Percentiles rank a stretch among this genome's conserved stretches.
These are phyloP conservation scores for Chlamydotis undulata DNA, from an alignment of 2,113 vertebrate genomes.

Conservation along the genomic window DNA sequence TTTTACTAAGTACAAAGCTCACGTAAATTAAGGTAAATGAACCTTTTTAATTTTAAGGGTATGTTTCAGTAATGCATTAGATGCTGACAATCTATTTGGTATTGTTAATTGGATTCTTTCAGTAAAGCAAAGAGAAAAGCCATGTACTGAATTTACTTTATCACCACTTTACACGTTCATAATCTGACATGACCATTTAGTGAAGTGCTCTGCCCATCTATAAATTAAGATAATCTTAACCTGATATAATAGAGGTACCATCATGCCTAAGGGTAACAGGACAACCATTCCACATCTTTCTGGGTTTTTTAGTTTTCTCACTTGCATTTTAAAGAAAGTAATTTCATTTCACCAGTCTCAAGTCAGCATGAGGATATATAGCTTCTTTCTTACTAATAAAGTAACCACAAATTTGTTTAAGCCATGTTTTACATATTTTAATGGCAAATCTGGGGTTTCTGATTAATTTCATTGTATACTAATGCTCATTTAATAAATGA, in stretches of 20 bases:
- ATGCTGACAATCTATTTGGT: background rate
- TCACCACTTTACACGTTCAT: background rate
- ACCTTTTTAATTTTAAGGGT: background rate
- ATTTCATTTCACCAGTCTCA: background rate
- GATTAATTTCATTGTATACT: background rate
- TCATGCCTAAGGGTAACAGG: background rate
- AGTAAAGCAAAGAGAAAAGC: background rate
- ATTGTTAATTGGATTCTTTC: background rate
- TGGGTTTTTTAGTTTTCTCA: background rate
- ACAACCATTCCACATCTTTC: background rate
- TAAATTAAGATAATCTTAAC: background rate
- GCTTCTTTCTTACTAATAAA: background rate
- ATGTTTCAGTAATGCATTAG: background rate
- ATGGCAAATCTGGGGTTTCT: background rate
- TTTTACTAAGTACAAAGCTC: background rate
- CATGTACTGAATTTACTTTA: background rate
- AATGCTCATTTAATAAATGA: background rate
- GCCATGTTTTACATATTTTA: background rate
- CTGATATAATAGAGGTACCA: background rate
- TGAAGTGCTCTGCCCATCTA: background rate
- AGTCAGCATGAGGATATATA: background rate
- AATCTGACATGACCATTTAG: background rate
- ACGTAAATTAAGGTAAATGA: background rate
- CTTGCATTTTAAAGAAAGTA: background rate
- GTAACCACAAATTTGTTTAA: background rate